Conservation (phyloP, 1,140 invertebrate genomes). For the Caerostris extrusa region DNA sequence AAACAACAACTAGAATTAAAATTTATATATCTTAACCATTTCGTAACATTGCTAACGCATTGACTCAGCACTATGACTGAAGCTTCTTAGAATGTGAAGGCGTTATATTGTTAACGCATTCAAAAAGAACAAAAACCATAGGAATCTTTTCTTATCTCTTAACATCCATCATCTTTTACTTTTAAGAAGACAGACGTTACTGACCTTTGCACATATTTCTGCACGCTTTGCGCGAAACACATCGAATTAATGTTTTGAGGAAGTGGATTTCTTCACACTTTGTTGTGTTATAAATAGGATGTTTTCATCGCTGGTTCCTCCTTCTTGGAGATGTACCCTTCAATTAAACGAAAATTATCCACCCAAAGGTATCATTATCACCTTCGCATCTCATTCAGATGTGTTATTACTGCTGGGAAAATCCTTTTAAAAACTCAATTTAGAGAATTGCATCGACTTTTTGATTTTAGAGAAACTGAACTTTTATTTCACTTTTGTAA, state of each 20-base stretch:
- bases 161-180: background rate
- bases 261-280: background rate
- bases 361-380: constrained; percentile 12
- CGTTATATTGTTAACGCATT: background rate
- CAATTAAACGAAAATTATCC: constrained; percentile 1
- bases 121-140: background rate
- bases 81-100: background rate
- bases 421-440: constrained; percentile 1
- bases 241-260: background rate
- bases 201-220: background rate
- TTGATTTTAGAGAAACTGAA: background rate
- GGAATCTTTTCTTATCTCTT: background rate
- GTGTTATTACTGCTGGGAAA: background rate
- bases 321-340: background rate
- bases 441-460: background rate
- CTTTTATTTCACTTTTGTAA: background rate
- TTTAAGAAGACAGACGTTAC: background rate
- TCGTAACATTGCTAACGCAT: too few species aligned
- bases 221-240: background rate
- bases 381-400: background rate
- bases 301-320: background rate
- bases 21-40: too few species aligned
- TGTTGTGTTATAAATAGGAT: background rate
- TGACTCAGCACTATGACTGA: background rate
- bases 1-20: too few species aligned